phyloP scores from a whole-genome alignment of 2,888 invertebrate genomes.

The Zootermopsis nevadensis region DNA sequence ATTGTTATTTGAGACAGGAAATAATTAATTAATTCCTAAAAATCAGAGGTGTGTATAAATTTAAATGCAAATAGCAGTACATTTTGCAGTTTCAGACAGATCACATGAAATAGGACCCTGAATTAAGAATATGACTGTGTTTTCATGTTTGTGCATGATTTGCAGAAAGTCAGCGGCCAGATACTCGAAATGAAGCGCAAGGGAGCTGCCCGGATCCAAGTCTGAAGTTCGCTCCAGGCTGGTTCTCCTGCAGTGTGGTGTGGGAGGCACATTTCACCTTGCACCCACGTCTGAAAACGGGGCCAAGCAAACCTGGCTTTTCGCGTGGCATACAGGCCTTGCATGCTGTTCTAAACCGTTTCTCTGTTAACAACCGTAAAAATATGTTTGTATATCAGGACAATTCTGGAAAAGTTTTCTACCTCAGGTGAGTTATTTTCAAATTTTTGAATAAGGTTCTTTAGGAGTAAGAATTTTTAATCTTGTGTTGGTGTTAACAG shows the following conservation, averaged over 20 bases:
- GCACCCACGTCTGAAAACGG: conserved; percentile 77
- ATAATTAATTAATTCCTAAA: too few relatives aligned
- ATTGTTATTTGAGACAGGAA: too few relatives aligned
- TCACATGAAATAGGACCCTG: too few relatives aligned
- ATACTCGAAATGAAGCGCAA: conserved; percentile 50
- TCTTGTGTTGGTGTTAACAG: too few relatives aligned
- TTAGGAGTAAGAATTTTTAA: not conserved
- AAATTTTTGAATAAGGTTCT: not conserved
- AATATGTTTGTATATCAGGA: conserved; percentile 84
- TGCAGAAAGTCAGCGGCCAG: conserved; percentile 38
- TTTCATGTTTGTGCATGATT: not conserved
- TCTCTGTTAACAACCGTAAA: conserved; percentile 76
- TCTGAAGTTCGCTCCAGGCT: conserved; percentile 71
- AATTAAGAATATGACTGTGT: too few relatives aligned
- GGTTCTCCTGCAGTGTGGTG: conserved; percentile 79
- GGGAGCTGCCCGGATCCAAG: conserved; percentile 61
- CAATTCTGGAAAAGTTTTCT: conserved; percentile 71
- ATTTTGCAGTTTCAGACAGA: too few relatives aligned
- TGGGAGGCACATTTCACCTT: conserved; percentile 77
- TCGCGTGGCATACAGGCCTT: conserved; percentile 74
- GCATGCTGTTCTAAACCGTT: conserved; percentile 73
- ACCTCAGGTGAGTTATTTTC: conserved; percentile 62
- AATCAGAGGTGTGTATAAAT: too few relatives aligned
- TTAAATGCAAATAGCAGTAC: too few relatives aligned
- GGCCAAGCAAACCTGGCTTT: conserved; percentile 70